phyloP scores from a whole-genome alignment of 2,797 vertebrate genomes.

The Dryobates pubescens region DNA sequence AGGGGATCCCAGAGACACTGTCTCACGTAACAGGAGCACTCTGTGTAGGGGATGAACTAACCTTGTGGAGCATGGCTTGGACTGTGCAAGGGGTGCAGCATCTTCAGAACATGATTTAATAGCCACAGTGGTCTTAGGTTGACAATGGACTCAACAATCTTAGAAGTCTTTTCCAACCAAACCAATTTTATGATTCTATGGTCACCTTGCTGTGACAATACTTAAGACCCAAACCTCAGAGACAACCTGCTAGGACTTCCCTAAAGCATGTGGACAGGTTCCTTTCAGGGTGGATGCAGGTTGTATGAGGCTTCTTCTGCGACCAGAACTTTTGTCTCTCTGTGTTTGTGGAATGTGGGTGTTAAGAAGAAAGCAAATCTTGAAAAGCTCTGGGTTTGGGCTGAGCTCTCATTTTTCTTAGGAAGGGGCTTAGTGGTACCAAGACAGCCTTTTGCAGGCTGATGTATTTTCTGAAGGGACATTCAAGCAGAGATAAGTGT shows the following conservation, averaged over 20 bases:
- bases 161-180: no score
- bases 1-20: not conserved
- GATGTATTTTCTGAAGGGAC: conserved; percentile 33
- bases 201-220: fast-evolving
- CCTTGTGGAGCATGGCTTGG: not conserved
- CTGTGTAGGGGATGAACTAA: not conserved
- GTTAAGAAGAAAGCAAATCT: not conserved
- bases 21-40: not conserved
- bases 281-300: not conserved
- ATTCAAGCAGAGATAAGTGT: conserved; percentile 21
- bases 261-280: not conserved
- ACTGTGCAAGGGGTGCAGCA: not conserved
- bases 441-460: not conserved
- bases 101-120: not conserved
- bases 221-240: not conserved
- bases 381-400: not conserved
- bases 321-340: not conserved
- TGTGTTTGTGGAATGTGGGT: not conserved
- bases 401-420: not conserved
- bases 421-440: not conserved
- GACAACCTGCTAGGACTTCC: not conserved
- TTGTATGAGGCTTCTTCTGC: not conserved
- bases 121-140: no score
- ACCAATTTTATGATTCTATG: no score
- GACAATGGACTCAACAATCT: no score